Evolutionary conservation across 1,140 invertebrate species (phyloP).

Genomic region (Mactra quadrangularis): DNA sequence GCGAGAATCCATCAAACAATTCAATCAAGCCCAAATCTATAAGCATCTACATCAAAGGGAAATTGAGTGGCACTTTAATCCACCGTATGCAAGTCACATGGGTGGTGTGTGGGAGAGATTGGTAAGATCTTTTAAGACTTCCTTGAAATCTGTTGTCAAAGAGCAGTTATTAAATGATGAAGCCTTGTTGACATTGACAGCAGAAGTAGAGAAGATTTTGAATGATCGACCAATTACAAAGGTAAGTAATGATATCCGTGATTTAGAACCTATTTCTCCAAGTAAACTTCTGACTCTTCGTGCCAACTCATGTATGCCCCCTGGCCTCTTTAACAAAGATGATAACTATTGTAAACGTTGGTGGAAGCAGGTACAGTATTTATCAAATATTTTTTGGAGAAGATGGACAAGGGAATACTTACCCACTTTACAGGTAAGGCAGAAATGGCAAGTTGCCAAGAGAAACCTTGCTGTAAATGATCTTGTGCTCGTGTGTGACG

Average conservation of each 20-base stretch:
- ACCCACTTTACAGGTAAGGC: constrained; percentile 50
- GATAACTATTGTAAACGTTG: constrained; percentile 52
- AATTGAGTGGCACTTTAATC: too few relatives aligned
- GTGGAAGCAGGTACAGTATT: constrained; percentile 60
- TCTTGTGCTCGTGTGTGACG: constrained; percentile 30
- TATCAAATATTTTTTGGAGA: constrained; percentile 63
- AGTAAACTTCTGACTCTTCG: constrained; percentile 53
- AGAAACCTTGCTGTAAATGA: constrained; percentile 27
- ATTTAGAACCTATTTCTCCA: constrained; percentile 36
- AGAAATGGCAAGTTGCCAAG: constrained; percentile 52
- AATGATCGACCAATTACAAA: constrained; percentile 61
- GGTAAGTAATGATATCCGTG: constrained; percentile 38
- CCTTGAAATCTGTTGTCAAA: not conserved
- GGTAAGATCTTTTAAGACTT: constrained; percentile 4
- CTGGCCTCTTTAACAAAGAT: constrained; percentile 43
- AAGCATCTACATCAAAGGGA: too few relatives aligned
- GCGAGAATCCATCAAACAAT: not conserved
- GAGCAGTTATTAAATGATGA: constrained; percentile 47
- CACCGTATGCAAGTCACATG: not conserved
- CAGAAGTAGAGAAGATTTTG: constrained; percentile 49
- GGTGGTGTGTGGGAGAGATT: constrained; percentile 4
- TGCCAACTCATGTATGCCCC: constrained; percentile 21
- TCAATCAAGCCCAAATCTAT: too few relatives aligned
- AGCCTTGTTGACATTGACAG: constrained; percentile 33
- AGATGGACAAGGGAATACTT: constrained; percentile 62